These are phyloP conservation scores for Nomada hirtipes DNA, from an alignment of 2,888 invertebrate species.

Conservation along the genomic window DNA sequence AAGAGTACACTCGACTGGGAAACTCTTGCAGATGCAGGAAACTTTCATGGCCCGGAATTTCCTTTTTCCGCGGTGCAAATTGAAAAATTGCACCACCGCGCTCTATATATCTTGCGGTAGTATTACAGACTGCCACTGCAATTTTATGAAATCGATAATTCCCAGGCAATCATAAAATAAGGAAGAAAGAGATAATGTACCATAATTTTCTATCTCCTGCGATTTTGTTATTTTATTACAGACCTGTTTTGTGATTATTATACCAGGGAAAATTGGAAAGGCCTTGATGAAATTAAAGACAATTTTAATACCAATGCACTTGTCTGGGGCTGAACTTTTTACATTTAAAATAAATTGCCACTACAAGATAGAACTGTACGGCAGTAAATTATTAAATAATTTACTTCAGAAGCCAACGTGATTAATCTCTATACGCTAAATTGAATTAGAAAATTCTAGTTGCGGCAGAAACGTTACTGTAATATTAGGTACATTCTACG, in stretches of 20 bases:
- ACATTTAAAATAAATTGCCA: too few relatives aligned
- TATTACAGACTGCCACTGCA: not conserved
- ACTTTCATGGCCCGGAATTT: slow-evolving; percentile 26
- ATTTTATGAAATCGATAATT: not conserved
- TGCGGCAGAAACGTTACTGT: too few relatives aligned
- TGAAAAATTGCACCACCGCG: slow-evolving; percentile 34
- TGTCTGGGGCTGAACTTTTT: too few relatives aligned
- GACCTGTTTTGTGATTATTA: not conserved
- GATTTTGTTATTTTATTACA: not conserved
- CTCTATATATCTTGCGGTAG: not conserved
- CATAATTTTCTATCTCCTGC: not conserved
- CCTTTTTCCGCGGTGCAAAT: slow-evolving; percentile 28
- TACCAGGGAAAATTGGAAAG: not conserved
- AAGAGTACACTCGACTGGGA: slow-evolving; percentile 13
- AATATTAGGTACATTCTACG: too few relatives aligned
- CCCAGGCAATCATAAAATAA: not conserved
- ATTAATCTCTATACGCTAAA: too few relatives aligned
- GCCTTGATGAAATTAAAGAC: not conserved
- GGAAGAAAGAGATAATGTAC: not conserved
- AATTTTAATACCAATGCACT: not conserved
- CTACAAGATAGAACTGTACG: too few relatives aligned
- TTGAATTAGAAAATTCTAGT: too few relatives aligned
- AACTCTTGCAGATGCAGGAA: slow-evolving; percentile 18
- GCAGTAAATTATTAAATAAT: too few relatives aligned
- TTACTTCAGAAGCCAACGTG: too few relatives aligned